Evolutionary conservation across 2,797 vertebrate genomes (phyloP), one percentile per base, ranked within the genome.

Genomic region (Sebastes goodei): DNA sequence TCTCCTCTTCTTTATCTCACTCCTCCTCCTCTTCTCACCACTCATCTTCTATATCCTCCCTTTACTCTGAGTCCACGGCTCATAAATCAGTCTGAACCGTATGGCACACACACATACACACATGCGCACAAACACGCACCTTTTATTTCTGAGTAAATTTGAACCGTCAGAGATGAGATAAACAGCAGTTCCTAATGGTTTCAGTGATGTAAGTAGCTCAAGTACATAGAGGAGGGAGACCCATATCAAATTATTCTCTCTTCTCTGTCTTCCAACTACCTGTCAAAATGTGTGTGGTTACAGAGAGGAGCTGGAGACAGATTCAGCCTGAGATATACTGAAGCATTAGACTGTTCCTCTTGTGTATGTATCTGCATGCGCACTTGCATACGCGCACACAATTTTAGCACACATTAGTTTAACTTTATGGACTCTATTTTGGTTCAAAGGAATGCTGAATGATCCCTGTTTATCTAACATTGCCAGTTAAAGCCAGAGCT

Each of bases 281-380:
- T 86, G 86, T 89, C 84, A 84, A 74, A 88, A 63, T 78, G 80
- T 78, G 81, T 79, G 81, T 67, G 62, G 78, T 38, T 86, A 64
- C 56, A 73, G 60, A 71, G 55, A 66, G 38, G 68, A 61, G 53
- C 57, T 66, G 72, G 42, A 78, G 52, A 73, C 59, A 64, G 78
- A 84, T 80, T 65, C 32, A 52, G 14, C 14, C 61, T 69, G 73
- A 86, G 74, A 83, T 69, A 78, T 25, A 61, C 59, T 12, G 59
- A 85, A 65, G 77, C 53, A 72, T 71, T 73, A 69, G 76, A 84
- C 62, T 76, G 32, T 81, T 86, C 20, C 70, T 86, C 38, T 15
- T 66, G 46, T 80, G 46, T 75, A 49, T 52, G 17, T 27, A 57
- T 49, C 14, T 80, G 52, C 61, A 67, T 62, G 60, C 6, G 11